Conservation (phyloP, 2,113 vertebrate genomes). For the Chrysochloris asiatica region DNA sequence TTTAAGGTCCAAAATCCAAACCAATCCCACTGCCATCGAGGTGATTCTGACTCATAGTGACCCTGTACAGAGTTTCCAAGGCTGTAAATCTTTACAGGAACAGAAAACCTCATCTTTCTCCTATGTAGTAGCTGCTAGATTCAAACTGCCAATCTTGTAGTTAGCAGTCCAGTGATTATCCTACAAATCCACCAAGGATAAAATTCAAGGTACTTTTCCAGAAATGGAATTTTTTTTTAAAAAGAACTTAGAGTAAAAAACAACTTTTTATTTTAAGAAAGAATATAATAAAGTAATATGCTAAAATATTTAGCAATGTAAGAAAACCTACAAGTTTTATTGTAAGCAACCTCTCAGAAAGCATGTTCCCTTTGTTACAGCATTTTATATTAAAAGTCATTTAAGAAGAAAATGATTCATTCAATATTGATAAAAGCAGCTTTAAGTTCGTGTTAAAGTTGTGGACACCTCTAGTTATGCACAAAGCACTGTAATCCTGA, state of each 20-base stretch:
- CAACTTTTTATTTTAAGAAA: conserved; percentile 56
- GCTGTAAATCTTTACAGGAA: too few relatives aligned
- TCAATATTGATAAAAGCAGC: conserved; percentile 58
- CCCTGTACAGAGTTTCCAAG: too few relatives aligned
- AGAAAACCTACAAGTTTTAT: conserved; percentile 66
- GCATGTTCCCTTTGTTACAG: conserved; percentile 50
- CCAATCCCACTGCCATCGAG: too few relatives aligned
- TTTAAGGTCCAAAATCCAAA: too few relatives aligned
- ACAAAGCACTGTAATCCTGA: conserved; percentile 49
- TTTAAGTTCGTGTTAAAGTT: conserved; percentile 47
- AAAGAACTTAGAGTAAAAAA: conserved; percentile 46
- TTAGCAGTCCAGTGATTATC: too few relatives aligned
- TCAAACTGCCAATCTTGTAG: too few relatives aligned
- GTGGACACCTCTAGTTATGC: conserved; percentile 35
- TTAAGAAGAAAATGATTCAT: conserved; percentile 58
- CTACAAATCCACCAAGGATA: too few relatives aligned
- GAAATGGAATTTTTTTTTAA: conserved; percentile 22
- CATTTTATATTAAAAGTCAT: conserved; percentile 45
- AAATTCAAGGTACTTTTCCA: conserved; percentile 50
- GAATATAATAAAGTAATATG: conserved; percentile 50
- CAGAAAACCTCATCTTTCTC: too few relatives aligned
- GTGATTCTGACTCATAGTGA: too few relatives aligned
- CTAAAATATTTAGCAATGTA: conserved; percentile 46
- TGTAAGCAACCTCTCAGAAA: conserved; percentile 54
- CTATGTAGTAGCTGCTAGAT: too few relatives aligned